Evolutionary conservation across 2,113 vertebrate species (phyloP), one percentile per base, ranked within the genome.

Genomic region (Dicentrarchus labrax): DNA sequence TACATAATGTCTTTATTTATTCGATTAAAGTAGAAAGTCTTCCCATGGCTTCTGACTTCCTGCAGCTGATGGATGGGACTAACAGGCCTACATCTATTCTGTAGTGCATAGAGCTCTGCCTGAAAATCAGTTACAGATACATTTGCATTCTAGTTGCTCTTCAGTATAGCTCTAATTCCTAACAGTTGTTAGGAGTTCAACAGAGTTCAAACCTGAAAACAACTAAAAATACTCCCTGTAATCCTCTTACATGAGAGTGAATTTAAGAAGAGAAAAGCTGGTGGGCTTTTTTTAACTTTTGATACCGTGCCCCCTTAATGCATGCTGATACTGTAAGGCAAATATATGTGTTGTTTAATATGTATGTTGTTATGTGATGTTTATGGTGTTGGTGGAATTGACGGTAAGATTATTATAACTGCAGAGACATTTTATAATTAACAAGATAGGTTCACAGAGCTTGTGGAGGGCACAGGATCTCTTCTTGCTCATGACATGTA

Each of bases 1-100:
- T 88, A 83, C 21, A 22, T 62, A 78, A 90, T 47, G 19, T 41
- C 50, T 79, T 74, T 67, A 73, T 80, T 78, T 76, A 61, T 85
- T 78, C 65, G 54, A 87, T 77, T 50, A 67, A 86, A 57, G 56
- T 57, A 53, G 24, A 83, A 71, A 21, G 66, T 89, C 64, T 54
- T 76, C 47, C 50, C 62, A 60, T 72, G 68, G 38, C 36, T 30
- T 69, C 30, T 64, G 60, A 80, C 67, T 59, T 72, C 43, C 74
- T 73, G 24, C 53, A 36, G 51, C 70, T 38, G 24, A 78, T 30
- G 39, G 22, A 59, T 76, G 66, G 54, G 54, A 45, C 19, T 72
- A 39, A 76, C 39, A 47, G 38, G 16, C 47, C 22, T 36, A 21
- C 11, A 22, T 21, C 30, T 13, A 39, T 70, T 69, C 47, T 65